Percentiles rank a stretch among this genome's conserved stretches.
These are phyloP conservation scores for Maniola hyperantus DNA, from an alignment of 2,888 invertebrate genomes.

Conservation along the genomic window DNA sequence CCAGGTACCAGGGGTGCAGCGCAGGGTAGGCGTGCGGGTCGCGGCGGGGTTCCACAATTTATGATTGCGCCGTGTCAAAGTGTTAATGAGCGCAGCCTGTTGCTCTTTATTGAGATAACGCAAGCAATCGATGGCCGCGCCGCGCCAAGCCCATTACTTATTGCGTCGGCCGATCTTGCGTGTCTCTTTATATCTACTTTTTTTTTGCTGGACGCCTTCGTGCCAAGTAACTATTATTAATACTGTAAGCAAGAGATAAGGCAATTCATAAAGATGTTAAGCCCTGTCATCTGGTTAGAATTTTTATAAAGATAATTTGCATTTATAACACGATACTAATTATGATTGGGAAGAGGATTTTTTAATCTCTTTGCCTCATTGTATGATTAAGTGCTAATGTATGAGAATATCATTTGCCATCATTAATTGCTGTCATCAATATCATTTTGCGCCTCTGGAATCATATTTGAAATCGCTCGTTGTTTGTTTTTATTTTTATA, in stretches of 20 bases:
- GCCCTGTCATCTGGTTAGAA: constrained; percentile 52
- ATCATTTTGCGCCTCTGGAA: background rate
- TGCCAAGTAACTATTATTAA: constrained; percentile 72
- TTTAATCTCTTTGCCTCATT: background rate
- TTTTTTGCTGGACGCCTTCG: constrained; percentile 65
- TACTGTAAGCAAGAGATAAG: constrained; percentile 57
- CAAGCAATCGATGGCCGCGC: constrained; percentile 60
- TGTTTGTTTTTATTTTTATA: background rate
- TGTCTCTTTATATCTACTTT: constrained; percentile 64
- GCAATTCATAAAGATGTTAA: constrained; percentile 63
- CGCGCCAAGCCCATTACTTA: constrained; percentile 72
- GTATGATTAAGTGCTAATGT: constrained; percentile 15
- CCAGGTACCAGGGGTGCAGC: constrained; percentile 59
- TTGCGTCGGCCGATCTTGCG: constrained; percentile 69
- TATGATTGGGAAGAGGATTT: constrained; percentile 11
- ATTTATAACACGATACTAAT: constrained; percentile 21
- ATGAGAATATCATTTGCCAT: constrained; percentile 8
- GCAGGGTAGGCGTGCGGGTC: constrained; percentile 73
- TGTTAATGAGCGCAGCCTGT: constrained; percentile 81
- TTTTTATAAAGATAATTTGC: constrained; percentile 24
- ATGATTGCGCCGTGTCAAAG: constrained; percentile 80
- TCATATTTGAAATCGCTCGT: background rate
- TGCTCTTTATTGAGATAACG: constrained; percentile 82
- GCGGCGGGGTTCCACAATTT: constrained; percentile 79
- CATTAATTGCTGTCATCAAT: constrained; percentile 18